Base-by-base conservation (phyloP, 2,797 vertebrate species). In the Hippocampus kuda region DNA sequence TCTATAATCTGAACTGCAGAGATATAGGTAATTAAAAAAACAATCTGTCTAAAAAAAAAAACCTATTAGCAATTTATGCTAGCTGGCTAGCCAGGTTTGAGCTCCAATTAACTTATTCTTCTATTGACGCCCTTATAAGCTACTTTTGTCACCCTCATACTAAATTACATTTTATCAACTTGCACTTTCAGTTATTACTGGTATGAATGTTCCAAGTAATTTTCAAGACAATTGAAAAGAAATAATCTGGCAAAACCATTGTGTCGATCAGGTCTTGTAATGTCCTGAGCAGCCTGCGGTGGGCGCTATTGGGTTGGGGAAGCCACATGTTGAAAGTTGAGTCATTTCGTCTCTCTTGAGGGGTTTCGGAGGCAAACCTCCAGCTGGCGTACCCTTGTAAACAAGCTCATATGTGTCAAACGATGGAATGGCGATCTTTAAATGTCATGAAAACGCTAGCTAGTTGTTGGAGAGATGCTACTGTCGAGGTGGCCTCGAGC, bases 51-150 rank as follows among this genome's bases (percentile, higher is more conserved):
- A 11, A 27, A 24, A 63, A 42, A 44, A 44, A 44, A 26, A n/a
- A n/a, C n/a, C 38, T 5, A 6, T n/a, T 66, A 20, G 49, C 20
- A 56, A 15, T 62, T 66, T 64, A 46, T 13, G 79, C 83, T 79
- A 83, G 79, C 81, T 77, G 80, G 78, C 81, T 73, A 79, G 79
- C 77, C 63, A 61, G 63, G 54, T 69, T 68, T 2, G 46, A 10
- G 38, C 3, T 53, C n/a, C 70, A 22, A 30, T 68, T 65, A 62
- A 51, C 18, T 27, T 49, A 48, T 66, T 38, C 42, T 8, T 48
- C 16, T 56, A 24, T 65, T 12, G 26, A 66, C 12, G 22, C 44
- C 24, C 69, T 15, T 38, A n/a, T 57, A 61, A 62, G n/a, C 64
- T 48, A 64, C 22, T 2, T 62, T 62, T 62, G n/a, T 66, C 30